These are phyloP conservation scores for Adelosebastes latens DNA, from an alignment of 2,797 vertebrate species.

Conservation along the genomic window DNA sequence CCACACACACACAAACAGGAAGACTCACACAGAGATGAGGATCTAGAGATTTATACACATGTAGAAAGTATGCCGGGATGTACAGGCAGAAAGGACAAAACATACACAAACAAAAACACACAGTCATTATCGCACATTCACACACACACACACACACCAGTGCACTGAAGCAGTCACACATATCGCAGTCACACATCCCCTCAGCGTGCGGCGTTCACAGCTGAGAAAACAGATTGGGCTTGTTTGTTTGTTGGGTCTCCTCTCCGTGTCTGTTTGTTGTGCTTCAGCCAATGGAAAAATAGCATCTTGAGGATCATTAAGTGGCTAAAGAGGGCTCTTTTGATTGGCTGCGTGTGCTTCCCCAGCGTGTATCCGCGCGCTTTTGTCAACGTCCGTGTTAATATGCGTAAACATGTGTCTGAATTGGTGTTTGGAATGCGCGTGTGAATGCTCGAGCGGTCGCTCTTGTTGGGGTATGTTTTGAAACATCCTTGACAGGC, in stretches of 20 bases:
- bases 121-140: conserved; percentile 22
- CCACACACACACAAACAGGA: neutral
- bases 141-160: conserved; percentile 22
- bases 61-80: neutral
- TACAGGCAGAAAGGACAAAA: neutral
- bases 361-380: neutral
- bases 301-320: conserved; percentile 76
- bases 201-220: conserved; percentile 61
- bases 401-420: conserved; percentile 56
- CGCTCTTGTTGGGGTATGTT: conserved; percentile 29
- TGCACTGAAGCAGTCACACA: conserved; percentile 41
- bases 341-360: conserved; percentile 42
- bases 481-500: conserved; percentile 53
- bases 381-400: conserved; percentile 31
- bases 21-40: neutral
- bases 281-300: conserved; percentile 73
- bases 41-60: neutral
- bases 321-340: conserved; percentile 65
- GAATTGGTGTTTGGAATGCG: conserved; percentile 34
- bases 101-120: conserved; percentile 5
- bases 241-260: conserved; percentile 73
- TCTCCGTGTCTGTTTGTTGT: conserved; percentile 76
- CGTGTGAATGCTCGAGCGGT: conserved; percentile 10
- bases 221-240: conserved; percentile 79
- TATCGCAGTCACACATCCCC: conserved; percentile 41